Evolutionary conservation across 37 sponge, comb jelly and placozoan species (phyloP), one percentile per base, ranked within the genome.

Genomic region (Beroe ovata): DNA sequence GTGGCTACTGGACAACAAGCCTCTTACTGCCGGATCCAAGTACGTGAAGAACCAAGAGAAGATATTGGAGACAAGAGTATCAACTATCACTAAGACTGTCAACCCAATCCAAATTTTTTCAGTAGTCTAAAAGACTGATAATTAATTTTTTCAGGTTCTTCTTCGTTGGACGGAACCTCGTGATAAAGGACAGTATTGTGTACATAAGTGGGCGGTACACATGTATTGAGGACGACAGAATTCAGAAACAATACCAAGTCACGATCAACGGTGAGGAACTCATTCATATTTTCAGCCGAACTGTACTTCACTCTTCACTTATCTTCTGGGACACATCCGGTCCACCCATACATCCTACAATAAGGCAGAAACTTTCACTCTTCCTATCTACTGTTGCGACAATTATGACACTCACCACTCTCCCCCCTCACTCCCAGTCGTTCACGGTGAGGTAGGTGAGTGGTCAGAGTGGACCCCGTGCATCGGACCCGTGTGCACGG

Each of bases 21-120:
- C 69, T 66, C 69, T 66, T 30, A 66, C 32, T 32, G 36, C 69
- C 16, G 69, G 69, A 66, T 66, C 69, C 14, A 66, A 30, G 69
- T 66, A 33, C 2, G 69, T 66, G 25, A 66, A 16, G 11, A 47
- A 47, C n/a, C n/a, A n/a, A n/a, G n/a, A n/a, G n/a, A n/a, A n/a
- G n/a, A n/a, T n/a, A n/a, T n/a, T n/a, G n/a, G n/a, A n/a, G n/a
- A n/a, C n/a, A n/a, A n/a, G n/a, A n/a, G n/a, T n/a, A n/a, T n/a
- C n/a, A n/a, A n/a, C n/a, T n/a, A n/a, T n/a, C n/a, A n/a, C n/a
- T n/a, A n/a, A n/a, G n/a, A n/a, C n/a, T n/a, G n/a, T n/a, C n/a
- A n/a, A n/a, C n/a, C n/a, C n/a, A n/a, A n/a, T n/a, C n/a, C n/a
- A n/a, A n/a, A n/a, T n/a, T n/a, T n/a, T n/a, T n/a, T n/a, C n/a